Evolutionary conservation across 2,888 invertebrate genomes (phyloP).

Genomic region (Gisinianus flammeolus): DNA sequence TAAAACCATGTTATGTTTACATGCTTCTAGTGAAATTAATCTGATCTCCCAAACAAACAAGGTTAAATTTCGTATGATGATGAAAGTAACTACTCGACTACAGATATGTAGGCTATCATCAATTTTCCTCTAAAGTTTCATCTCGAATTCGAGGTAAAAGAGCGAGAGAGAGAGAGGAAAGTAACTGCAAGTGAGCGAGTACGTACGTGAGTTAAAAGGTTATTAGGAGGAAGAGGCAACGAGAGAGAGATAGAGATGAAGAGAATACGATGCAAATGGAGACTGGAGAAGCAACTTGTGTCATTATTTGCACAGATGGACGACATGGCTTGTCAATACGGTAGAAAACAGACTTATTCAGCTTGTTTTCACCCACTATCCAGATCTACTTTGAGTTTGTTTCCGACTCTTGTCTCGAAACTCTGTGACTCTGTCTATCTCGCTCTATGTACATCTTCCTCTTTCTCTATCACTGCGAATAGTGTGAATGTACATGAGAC

Average conservation of each 20-base stretch:
- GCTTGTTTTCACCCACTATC: not conserved
- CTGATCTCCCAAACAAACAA: constrained; percentile 20
- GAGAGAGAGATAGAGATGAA: not conserved
- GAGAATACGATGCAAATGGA: constrained; percentile 22
- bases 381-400: too few species aligned
- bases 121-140: too few species aligned
- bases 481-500: too few species aligned
- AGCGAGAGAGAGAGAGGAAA: constrained; percentile 3
- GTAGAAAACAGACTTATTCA: not conserved
- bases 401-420: too few species aligned
- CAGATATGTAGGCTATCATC: too few species aligned
- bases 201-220: not conserved
- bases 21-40: constrained; percentile 7
- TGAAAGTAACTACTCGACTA: too few species aligned
- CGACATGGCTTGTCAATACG: not conserved
- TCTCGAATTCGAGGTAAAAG: too few species aligned
- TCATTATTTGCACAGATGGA: constrained; percentile 38
- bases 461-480: too few species aligned
- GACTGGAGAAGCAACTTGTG: constrained; percentile 32
- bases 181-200: not conserved
- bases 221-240: not conserved
- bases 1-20: not conserved
- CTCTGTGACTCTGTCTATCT: too few species aligned
- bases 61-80: constrained; percentile 22
- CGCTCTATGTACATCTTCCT: too few species aligned